Conservation (phyloP, 2,113 vertebrate species). For the Neogale vison region DNA sequence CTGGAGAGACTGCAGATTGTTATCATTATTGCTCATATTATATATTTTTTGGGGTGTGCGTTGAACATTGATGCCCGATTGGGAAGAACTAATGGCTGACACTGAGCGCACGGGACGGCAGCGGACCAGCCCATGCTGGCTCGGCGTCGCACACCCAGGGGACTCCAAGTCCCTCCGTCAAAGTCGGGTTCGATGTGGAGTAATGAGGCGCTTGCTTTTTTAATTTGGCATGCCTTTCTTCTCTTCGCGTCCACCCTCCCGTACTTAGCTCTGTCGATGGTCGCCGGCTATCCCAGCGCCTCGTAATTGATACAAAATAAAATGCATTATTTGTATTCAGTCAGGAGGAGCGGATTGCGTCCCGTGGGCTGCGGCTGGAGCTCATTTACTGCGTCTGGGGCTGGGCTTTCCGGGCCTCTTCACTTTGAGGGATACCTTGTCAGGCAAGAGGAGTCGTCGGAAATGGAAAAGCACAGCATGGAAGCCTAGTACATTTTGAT, state of each 20-base stretch:
- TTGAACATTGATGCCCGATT: constrained; percentile 85
- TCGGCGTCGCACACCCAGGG: background rate
- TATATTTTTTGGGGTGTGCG: constrained; percentile 82
- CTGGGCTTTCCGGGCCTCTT: constrained; percentile 74
- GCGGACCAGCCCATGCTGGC: constrained; percentile 71
- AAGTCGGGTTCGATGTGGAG: constrained; percentile 65
- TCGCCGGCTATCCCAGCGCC: constrained; percentile 66
- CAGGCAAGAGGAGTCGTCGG: constrained; percentile 69
- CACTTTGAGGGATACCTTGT: constrained; percentile 80
- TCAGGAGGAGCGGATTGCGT: constrained; percentile 73
- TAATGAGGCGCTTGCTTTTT: constrained; percentile 76
- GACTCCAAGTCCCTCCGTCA: constrained; percentile 66
- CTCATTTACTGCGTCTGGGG: constrained; percentile 72
- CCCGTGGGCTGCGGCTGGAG: constrained; percentile 74
- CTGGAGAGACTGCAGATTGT: constrained; percentile 82
- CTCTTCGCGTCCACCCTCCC: background rate
- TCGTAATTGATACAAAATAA: constrained; percentile 81
- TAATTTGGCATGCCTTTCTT: constrained; percentile 58
- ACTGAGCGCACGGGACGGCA: constrained; percentile 69
- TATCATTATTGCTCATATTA: constrained; percentile 82
- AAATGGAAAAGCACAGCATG: constrained; percentile 59
- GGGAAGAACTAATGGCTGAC: constrained; percentile 85
- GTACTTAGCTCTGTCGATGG: constrained; percentile 10
- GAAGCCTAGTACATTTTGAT: constrained; percentile 50
- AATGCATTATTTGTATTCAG: constrained; percentile 75